Evolutionary conservation across 2,797 vertebrate genomes (phyloP).

Genomic region (Decapterus maruadsi): DNA sequence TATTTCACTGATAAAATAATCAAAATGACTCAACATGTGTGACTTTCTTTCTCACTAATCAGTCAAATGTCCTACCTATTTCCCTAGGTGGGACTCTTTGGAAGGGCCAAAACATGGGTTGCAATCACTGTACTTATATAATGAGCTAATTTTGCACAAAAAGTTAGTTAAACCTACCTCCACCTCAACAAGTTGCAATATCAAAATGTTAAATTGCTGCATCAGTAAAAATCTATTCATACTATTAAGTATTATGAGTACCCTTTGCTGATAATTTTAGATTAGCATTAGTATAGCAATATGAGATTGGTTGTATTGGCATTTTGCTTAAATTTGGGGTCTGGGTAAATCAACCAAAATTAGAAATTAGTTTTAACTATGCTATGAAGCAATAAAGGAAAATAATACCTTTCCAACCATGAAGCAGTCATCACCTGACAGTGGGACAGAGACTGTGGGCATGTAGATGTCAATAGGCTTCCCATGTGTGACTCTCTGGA

Average conservation of each 20-base stretch:
- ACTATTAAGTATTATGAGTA: too few relatives aligned
- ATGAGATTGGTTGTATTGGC: neutral
- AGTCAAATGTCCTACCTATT: neutral
- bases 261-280: too few relatives aligned
- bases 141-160: neutral
- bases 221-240: neutral
- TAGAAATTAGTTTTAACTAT: neutral
- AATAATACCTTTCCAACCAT: slow-evolving; percentile 92
- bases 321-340: neutral
- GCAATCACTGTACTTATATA: neutral
- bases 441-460: slow-evolving; percentile 76
- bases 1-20: neutral
- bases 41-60: neutral
- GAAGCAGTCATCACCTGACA: slow-evolving; percentile 95
- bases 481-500: slow-evolving; percentile 81
- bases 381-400: neutral
- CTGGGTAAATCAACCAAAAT: neutral
- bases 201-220: neutral
- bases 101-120: neutral
- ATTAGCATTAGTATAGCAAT: too few relatives aligned
- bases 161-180: neutral
- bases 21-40: neutral
- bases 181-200: neutral
- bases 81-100: neutral
- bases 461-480: slow-evolving; percentile 82